Percentiles rank a stretch among this genome's conserved stretches.
These are phyloP conservation scores for Percopsis omiscomaycus DNA, from an alignment of 2,797 vertebrate species.

Conservation along the genomic window DNA sequence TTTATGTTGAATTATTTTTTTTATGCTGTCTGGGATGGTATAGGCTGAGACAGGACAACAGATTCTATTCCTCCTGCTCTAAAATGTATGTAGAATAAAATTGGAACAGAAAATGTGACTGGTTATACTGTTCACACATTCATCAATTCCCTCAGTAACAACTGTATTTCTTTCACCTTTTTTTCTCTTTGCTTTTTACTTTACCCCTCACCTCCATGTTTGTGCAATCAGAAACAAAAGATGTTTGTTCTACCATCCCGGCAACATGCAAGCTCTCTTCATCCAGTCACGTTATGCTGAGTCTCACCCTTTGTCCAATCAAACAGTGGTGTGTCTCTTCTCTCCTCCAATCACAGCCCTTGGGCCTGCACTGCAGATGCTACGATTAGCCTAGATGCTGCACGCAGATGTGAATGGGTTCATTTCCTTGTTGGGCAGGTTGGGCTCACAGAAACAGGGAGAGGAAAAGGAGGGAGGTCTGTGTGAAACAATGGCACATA, in stretches of 20 bases:
- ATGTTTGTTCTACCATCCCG: conserved; percentile 19
- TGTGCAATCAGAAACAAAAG: conserved; percentile 14
- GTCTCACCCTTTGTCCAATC: conserved; percentile 35
- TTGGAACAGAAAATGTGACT: conserved; percentile 9
- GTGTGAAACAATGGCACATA: not conserved
- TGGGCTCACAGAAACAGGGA: conserved; percentile 28
- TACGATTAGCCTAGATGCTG: conserved; percentile 1
- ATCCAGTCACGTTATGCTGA: conserved; percentile 42
- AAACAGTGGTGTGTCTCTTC: conserved; percentile 13
- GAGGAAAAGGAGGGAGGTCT: conserved; percentile 5
- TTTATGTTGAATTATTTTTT: not conserved
- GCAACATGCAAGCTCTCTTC: conserved; percentile 27
- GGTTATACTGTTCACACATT: conserved; percentile 22
- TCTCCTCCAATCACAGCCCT: conserved; percentile 38
- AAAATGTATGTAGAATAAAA: conserved; percentile 29
- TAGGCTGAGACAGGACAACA: conserved; percentile 8
- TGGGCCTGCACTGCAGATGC: conserved; percentile 41
- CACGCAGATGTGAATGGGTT: conserved; percentile 23
- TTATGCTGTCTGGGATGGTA: conserved; percentile 7
- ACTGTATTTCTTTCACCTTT: not conserved
- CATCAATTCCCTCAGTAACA: conserved; percentile 9
- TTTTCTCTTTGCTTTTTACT: conserved; percentile 1
- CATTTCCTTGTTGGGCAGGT: conserved; percentile 14
- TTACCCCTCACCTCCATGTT: conserved; percentile 18
- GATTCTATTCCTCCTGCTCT: conserved; percentile 24